Evolutionary conservation across 1,140 invertebrate species (phyloP).

Genomic region (Leucophenga varia): DNA sequence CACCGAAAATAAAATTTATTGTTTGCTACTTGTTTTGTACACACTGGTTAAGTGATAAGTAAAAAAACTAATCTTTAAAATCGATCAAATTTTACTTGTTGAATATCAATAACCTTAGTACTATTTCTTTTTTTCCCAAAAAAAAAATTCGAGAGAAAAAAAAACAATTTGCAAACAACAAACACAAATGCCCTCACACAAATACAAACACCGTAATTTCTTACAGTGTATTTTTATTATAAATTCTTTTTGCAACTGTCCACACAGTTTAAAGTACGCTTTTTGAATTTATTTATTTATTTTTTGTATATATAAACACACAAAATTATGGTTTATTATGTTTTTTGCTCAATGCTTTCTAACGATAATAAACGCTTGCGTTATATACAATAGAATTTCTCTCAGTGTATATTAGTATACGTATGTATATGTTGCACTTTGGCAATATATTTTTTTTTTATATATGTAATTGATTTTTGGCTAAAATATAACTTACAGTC

Average conservation of each 20-base stretch:
- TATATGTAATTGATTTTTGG: not conserved
- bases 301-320: conserved; percentile 20
- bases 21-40: conserved; percentile 56
- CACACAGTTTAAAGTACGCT: conserved; percentile 34
- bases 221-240: conserved; percentile 16
- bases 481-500: conserved; percentile 37
- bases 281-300: conserved; percentile 18
- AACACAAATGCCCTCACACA: conserved; percentile 42
- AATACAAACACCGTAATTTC: conserved; percentile 9
- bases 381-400: no score
- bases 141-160: conserved; percentile 2
- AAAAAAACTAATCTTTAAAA: conserved; percentile 12
- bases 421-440: no score
- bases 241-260: conserved; percentile 24
- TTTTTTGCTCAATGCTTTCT: conserved; percentile 45
- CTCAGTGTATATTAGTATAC: conserved; percentile 24
- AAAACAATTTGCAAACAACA: conserved; percentile 54
- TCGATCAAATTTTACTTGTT: conserved; percentile 6
- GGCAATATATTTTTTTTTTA: not conserved
- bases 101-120: conserved; percentile 44
- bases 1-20: conserved; percentile 54
- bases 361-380: conserved; percentile 54
- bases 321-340: conserved; percentile 45
- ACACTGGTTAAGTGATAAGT: conserved; percentile 36
- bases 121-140: conserved; percentile 48